Conservation (phyloP, 2,888 invertebrate species). For the Coenonympha arcania region DNA sequence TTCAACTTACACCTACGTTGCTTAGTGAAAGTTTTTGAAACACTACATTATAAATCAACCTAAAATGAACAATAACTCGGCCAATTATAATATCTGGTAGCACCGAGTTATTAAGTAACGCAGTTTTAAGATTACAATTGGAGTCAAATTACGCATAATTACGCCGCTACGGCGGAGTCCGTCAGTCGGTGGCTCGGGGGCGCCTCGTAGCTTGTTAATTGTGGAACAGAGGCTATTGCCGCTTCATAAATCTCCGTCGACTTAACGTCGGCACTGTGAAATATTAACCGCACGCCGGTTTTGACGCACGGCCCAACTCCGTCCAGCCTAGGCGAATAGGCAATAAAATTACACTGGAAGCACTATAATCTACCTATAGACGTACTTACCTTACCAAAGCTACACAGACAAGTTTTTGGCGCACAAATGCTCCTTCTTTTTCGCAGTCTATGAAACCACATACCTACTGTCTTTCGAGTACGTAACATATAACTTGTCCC, state of each 20-base stretch:
- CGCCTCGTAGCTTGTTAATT: constrained; percentile 54
- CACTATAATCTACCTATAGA: neutral
- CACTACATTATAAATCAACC: too few relatives aligned
- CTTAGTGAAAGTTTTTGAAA: too few relatives aligned
- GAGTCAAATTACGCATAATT: constrained; percentile 24
- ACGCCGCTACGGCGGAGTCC: constrained; percentile 17
- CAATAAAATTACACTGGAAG: constrained; percentile 47
- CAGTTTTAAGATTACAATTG: neutral
- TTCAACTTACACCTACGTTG: too few relatives aligned
- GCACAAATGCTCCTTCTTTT: too few relatives aligned
- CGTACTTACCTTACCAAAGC: neutral
- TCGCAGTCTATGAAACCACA: too few relatives aligned
- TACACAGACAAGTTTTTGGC: too few relatives aligned
- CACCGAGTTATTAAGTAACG: too few relatives aligned
- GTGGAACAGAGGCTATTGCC: constrained; percentile 61
- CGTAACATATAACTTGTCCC: too few relatives aligned
- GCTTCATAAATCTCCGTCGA: constrained; percentile 66
- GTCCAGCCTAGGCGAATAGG: constrained; percentile 49
- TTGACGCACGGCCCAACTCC: constrained; percentile 48
- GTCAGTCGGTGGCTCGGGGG: constrained; percentile 20
- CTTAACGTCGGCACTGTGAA: constrained; percentile 67
- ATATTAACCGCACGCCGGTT: constrained; percentile 68
- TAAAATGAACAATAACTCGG: too few relatives aligned
- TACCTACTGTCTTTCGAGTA: too few relatives aligned
- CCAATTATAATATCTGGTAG: too few relatives aligned